Base-by-base conservation (phyloP, 2,797 vertebrate genomes). In the Enteromius unitaeniatus region DNA sequence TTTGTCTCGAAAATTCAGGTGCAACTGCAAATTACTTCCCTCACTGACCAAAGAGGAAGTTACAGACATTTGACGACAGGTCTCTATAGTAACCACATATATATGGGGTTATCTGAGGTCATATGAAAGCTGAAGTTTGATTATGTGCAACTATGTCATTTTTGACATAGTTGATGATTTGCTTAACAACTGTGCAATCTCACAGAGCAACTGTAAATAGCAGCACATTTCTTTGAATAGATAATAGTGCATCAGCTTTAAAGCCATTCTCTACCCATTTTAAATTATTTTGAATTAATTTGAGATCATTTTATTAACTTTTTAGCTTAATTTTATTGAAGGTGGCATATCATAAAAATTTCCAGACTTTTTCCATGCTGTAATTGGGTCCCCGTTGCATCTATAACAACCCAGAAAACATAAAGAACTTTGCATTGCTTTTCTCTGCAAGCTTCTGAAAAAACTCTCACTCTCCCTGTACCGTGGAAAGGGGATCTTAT, bases 1-100 rank as follows among this genome's bases (percentile, higher is more conserved):
- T 93, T 94, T 93, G 88, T 87, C 81, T 86, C 2, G 55, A 80
- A 65, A 84, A 90, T 91, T 90, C 83, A 92, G 92, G 88, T 92
- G 89, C 85, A 85, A 65, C 78, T 81, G 75, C 78, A 68, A 87
- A 88, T 70, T 67, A 74, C 76, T 77, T 45, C 37, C 84, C 73
- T 87, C 85, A 67, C 51, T 67, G 84, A 88, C 62, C 77, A 87
- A 87, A 88, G 80, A 87, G 92, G 90, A 92, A 92, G 90, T 73
- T 76, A 62, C 62, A 58, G 15, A 69, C 23, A 31, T 68, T 68
- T 85, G 60, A 78, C 23, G 8, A 34, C 70, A 60, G 9, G 3
- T n/a, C 21, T 77, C 37, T 73, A 62, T 45, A 67, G 62, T 67
- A 69, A 60, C 42, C 64, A 37, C 13, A 51, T 26, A 78, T n/a